Conservation (phyloP, 2,113 vertebrate genomes). For the Lucifuga dentata region DNA sequence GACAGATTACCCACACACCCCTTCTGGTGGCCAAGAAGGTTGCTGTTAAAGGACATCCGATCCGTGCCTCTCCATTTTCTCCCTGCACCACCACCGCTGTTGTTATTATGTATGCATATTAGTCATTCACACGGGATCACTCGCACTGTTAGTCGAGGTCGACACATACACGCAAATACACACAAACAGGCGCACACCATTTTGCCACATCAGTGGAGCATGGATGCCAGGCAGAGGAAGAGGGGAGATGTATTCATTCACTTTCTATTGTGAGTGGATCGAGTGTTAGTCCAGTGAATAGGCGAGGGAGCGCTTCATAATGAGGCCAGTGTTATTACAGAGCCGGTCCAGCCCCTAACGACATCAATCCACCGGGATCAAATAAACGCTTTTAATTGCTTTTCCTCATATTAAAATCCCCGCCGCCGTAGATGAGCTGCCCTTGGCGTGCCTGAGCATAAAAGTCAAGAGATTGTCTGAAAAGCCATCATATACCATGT, state of each 20-base stretch:
- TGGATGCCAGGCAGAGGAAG: constrained; percentile 72
- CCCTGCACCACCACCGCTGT: constrained; percentile 43
- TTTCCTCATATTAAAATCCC: constrained; percentile 78
- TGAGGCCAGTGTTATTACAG: constrained; percentile 80
- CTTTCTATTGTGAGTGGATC: constrained; percentile 80
- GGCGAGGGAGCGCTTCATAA: constrained; percentile 71
- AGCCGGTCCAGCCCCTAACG: constrained; percentile 67
- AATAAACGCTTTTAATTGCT: constrained; percentile 83
- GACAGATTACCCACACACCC: constrained; percentile 71
- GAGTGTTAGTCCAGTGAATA: constrained; percentile 77
- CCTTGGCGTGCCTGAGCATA: constrained; percentile 73
- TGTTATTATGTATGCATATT: constrained; percentile 75
- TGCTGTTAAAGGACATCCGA: constrained; percentile 74
- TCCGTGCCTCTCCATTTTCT: constrained; percentile 56
- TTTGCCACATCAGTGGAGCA: constrained; percentile 74
- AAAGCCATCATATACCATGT: constrained; percentile 62
- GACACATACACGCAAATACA: constrained; percentile 56
- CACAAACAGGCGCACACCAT: constrained; percentile 44
- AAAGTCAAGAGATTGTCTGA: constrained; percentile 66
- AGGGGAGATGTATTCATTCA: constrained; percentile 76
- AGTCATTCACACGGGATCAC: constrained; percentile 76
- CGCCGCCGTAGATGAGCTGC: constrained; percentile 57
- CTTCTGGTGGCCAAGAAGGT: constrained; percentile 68
- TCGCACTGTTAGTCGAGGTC: constrained; percentile 66
- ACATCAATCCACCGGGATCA: constrained; percentile 81